Evolutionary conservation across 1,140 invertebrate species (phyloP), one percentile per base, ranked within the genome.

Genomic region (Leptinotarsa defecta): DNA sequence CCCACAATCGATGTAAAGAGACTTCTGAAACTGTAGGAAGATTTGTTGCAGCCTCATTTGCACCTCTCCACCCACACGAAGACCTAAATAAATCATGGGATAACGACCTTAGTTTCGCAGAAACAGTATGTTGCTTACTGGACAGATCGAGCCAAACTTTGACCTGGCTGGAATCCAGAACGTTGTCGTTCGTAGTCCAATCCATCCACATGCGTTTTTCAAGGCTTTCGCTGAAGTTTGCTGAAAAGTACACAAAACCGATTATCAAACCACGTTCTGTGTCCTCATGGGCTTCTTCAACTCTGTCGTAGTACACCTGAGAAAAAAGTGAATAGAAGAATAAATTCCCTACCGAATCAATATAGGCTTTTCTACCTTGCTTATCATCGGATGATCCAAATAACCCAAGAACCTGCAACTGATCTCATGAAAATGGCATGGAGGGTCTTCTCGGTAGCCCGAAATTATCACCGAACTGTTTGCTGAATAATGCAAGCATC

Each of bases 1-100:
- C 15, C 88, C 85, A 76, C 92, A 94, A 0, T 90, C 87, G 3
- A 72, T 78, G 76, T 92, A 86, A 0, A 91, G 82, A 11, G 88
- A 78, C 20, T 86, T 80, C 62, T 88, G 88, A 72, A 92, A 91
- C 1, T 86, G 80, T 52, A 89, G 85, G 76, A 93, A 94, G 4
- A 88, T 86, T 19, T 91, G 88, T 52, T 89, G 86, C 1, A 95
- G 78, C 71, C 88, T 88, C 61, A 87, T 86, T 79, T 94, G 89
- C 13, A 94, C 81, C 64, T 88, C 91, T 62, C 90, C 85, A 0
- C 91, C 89, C 22, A 94, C 91, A 43, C 34, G 34, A 11, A 43
- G 34, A 43, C 34, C 34, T 43, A 11, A 43, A 43, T 0, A 43
- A 43, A 43, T 43, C 34, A 43, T 43, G 34, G 8, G 2, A 43